Evolutionary conservation across 2,113 vertebrate species (phyloP).

Genomic region (Ceuthmochares aereus): DNA sequence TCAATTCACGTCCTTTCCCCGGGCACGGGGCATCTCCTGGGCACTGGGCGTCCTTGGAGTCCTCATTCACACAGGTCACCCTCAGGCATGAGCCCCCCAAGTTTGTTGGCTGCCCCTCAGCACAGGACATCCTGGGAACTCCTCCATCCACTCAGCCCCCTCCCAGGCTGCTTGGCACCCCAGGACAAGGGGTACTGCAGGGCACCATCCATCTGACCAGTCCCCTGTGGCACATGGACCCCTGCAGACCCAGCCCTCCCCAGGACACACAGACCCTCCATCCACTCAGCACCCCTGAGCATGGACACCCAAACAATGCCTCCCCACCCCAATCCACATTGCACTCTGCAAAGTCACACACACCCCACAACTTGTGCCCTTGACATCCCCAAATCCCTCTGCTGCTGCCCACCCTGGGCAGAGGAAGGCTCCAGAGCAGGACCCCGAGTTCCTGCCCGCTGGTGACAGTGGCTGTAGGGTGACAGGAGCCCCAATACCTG

Average conservation of each 20-base stretch:
- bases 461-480: neutral
- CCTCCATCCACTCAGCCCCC: neutral
- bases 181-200: neutral
- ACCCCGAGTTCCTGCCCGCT: neutral
- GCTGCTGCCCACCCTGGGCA: neutral
- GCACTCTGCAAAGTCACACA: neutral
- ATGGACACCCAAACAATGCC: neutral
- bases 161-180: neutral
- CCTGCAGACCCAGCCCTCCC: neutral
- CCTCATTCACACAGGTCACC: neutral
- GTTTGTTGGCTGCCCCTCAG: neutral
- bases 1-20: neutral
- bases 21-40: neutral
- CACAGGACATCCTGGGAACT: neutral
- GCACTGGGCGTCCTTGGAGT: neutral
- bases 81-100: neutral
- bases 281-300: neutral
- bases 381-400: neutral
- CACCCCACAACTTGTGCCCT: neutral
- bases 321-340: neutral
- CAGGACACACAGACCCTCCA: neutral
- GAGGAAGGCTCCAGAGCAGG: neutral
- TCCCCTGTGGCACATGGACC: neutral
- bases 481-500: fast-evolving
- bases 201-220: neutral